Conservation (phyloP, 2,797 vertebrate genomes). For the Rhincodon typus region DNA sequence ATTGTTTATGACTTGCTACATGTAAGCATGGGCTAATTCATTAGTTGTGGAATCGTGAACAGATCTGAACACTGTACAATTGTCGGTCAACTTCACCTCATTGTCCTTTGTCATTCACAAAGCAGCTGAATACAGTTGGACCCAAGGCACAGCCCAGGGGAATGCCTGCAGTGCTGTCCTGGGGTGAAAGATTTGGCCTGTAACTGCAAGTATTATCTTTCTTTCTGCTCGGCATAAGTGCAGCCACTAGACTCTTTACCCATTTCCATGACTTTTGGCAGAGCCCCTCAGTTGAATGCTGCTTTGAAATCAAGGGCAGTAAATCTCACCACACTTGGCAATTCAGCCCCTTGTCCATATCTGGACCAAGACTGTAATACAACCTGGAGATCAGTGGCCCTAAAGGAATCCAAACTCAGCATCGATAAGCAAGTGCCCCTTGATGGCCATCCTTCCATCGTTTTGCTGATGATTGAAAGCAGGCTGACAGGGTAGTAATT, state of each 20-base stretch:
- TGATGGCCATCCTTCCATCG: neutral
- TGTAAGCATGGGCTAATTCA: neutral
- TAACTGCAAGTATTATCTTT: neutral
- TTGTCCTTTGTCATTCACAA: neutral
- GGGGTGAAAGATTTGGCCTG: neutral
- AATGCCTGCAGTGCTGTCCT: neutral
- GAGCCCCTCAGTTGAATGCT: neutral
- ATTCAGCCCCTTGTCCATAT: neutral
- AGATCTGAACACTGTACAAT: neutral
- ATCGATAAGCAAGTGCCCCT: neutral
- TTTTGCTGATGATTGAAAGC: neutral
- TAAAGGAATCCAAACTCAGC: neutral
- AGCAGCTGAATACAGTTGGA: neutral
- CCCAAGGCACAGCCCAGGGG: neutral
- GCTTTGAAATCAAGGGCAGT: neutral
- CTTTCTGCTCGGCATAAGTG: no score
- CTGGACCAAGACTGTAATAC: neutral
- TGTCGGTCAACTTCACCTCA: neutral
- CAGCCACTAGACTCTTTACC: neutral
- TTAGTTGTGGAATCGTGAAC: neutral
- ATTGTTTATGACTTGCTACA: neutral
- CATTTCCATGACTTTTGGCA: neutral
- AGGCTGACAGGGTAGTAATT: neutral
- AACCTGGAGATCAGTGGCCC: neutral
- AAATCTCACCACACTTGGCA: neutral